A percentile compares a stretch with the other conserved stretches of the same genome.
Conservation (phyloP, 2,888 invertebrate genomes). For the Melipona bicolor region DNA sequence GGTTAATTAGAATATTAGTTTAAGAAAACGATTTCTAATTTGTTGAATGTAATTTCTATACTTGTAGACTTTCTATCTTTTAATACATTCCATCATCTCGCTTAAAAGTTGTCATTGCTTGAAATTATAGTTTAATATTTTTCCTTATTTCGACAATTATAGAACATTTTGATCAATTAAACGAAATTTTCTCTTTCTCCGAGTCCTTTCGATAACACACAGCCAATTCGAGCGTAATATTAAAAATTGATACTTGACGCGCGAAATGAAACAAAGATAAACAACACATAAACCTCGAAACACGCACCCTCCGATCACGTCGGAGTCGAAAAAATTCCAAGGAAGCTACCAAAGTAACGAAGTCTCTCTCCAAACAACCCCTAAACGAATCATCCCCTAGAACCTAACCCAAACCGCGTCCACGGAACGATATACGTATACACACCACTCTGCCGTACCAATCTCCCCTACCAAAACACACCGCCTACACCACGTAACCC, state of each 20-base stretch:
- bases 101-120: too few species aligned
- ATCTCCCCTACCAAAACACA: background rate
- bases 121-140: too few species aligned
- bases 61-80: too few species aligned
- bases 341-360: conserved; percentile 25
- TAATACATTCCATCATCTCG: too few species aligned
- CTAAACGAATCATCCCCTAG: background rate
- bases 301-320: background rate
- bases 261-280: background rate
- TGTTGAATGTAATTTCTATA: too few species aligned
- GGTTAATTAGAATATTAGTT: too few species aligned
- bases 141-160: too few species aligned
- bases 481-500: background rate
- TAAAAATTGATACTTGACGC: background rate
- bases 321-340: background rate
- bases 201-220: too few species aligned
- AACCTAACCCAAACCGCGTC: background rate
- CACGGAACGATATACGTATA: background rate
- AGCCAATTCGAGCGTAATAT: background rate
- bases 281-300: background rate
- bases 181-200: too few species aligned
- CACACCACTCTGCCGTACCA: background rate
- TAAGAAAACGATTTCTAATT: too few species aligned
- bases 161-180: too few species aligned
- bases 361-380: conserved; percentile 4